Base-by-base conservation (phyloP, 92 coral and sea anemone genomes). In the Parazoanthus swiftii region DNA sequence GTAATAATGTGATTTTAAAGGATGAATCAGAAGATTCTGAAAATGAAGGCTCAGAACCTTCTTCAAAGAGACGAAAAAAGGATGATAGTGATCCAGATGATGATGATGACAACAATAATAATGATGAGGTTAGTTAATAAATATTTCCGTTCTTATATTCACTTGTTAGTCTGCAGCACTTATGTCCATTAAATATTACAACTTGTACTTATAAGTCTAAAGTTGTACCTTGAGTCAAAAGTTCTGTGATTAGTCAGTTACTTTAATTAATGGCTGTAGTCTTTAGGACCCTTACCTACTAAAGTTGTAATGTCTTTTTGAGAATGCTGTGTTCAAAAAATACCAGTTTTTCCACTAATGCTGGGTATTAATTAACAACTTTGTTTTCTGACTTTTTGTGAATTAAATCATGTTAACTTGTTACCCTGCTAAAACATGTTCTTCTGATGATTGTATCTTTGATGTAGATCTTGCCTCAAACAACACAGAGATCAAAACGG, bases 21-120 rank as follows among this genome's bases (percentile, higher is more conserved):
- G 93, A 94, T 75, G 98, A 95, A 54, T 94, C 82, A 67, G 95
- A 95, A 76, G 99, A 93, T 39, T 92, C 95, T 3, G 98, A 94
- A 85, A 95, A 91, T 71, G 98, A 96, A 43, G 98, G 91, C 7
- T 89, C 91, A 16, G 96, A 95, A 54, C 99, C 99, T 38, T 90
- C 94, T 18, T 89, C 93, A 76, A 97, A 95, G 79, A 88, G 97
- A 79, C 89, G 95, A 74, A 92, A 88, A 92, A 95, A 93, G 16
- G 95, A 86, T 63, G 98, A 93, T 75, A 94, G 92, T 39, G 85
- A 86, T 91, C 89, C 38, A 48, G 59, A 76, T 44, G 33, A 73
- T 8, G 85, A 20, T 36, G 59, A 82, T 71, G 44, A 84, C 25
- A 37, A 46, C 6, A 48, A 23, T 44, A 23, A 77, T 21, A 29